Conservation (phyloP, 2,797 vertebrate species). For the Tiaroga cobitis region DNA sequence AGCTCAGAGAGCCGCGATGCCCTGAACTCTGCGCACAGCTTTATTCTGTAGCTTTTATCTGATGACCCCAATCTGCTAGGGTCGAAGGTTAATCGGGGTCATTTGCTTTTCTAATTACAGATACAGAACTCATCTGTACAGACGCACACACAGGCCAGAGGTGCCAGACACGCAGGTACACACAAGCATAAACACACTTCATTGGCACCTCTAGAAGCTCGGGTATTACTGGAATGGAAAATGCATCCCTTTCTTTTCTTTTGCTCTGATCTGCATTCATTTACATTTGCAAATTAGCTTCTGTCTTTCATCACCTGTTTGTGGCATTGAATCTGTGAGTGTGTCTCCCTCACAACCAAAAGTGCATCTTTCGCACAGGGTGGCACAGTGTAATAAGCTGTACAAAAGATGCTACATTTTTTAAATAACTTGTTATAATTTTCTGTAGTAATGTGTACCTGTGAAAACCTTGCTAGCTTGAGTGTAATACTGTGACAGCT, state of each 20-base stretch:
- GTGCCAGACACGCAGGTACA: conserved; percentile 24
- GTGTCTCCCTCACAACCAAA: neutral
- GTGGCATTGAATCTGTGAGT: conserved; percentile 13
- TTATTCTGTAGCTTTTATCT: conserved; percentile 59
- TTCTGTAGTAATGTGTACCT: neutral
- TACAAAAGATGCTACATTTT: neutral
- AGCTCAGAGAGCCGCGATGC: conserved; percentile 27
- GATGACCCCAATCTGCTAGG: conserved; percentile 59
- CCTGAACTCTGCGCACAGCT: conserved; percentile 1
- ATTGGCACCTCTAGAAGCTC: conserved; percentile 29
- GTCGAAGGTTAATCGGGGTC: conserved; percentile 64
- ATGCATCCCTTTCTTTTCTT: conserved; percentile 41
- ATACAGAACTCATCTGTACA: conserved; percentile 44
- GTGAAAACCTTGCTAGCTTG: neutral
- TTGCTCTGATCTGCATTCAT: conserved; percentile 42
- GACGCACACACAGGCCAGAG: conserved; percentile 42
- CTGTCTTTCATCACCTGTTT: conserved; percentile 46
- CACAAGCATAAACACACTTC: conserved; percentile 34
- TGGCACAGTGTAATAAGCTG: conserved; percentile 8
- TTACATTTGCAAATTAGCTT: conserved; percentile 55
- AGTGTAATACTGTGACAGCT: too few species aligned
- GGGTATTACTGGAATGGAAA: conserved; percentile 43
- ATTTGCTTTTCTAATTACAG: conserved; percentile 65
- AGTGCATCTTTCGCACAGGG: neutral
- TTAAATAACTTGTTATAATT: neutral